phyloP scores from a whole-genome alignment of 2,113 vertebrate genomes.

The Xiphias gladius region DNA sequence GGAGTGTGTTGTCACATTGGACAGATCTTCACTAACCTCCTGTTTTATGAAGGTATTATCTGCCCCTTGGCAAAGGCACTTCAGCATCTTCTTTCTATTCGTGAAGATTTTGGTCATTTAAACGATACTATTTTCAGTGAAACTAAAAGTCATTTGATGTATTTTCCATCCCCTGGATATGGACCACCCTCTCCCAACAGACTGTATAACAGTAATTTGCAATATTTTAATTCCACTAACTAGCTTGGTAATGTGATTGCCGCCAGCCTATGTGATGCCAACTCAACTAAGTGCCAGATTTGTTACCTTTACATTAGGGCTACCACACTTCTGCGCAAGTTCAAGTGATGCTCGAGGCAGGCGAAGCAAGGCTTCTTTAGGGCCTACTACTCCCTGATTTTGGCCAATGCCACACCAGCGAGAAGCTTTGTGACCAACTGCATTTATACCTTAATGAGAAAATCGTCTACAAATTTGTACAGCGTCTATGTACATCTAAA shows the following conservation, averaged over 20 bases:
- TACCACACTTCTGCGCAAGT: too few relatives aligned
- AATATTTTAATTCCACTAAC: not conserved
- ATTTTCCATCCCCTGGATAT: not conserved
- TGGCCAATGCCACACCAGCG: not conserved
- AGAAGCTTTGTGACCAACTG: not conserved
- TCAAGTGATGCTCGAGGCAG: too few relatives aligned
- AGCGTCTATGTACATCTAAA: not conserved
- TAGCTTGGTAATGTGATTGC: not conserved
- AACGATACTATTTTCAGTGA: not conserved
- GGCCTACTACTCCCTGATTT: too few relatives aligned
- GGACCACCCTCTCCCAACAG: not conserved
- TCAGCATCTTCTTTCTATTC: not conserved
- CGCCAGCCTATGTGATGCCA: not conserved
- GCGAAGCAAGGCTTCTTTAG: too few relatives aligned
- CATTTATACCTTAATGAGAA: not conserved
- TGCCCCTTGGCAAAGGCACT: not conserved
- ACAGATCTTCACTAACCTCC: too few relatives aligned
- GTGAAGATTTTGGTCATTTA: not conserved
- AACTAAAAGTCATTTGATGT: not conserved
- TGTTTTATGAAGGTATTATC: slow-evolving; percentile 2
- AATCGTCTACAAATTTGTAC: not conserved
- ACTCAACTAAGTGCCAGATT: not conserved
- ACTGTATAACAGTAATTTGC: not conserved
- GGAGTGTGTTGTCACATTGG: too few relatives aligned
- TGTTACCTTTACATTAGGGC: too few relatives aligned